Percentiles rank a stretch among this genome's conserved stretches.
These are phyloP conservation scores for Melanostoma scalare DNA, from an alignment of 2,888 invertebrate genomes.

Conservation along the genomic window DNA sequence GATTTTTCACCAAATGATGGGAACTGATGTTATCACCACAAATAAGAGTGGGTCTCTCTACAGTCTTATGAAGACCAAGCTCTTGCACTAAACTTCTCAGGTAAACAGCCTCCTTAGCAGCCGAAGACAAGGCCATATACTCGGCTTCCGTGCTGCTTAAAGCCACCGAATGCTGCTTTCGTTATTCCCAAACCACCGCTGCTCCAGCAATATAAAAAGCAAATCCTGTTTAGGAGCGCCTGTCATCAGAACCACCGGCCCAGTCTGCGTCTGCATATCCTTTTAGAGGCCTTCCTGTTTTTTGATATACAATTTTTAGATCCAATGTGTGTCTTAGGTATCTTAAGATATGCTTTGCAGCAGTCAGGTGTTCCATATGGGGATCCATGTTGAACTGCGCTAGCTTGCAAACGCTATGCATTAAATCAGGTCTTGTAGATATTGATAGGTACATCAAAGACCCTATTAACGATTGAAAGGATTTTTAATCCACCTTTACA, in stretches of 20 bases:
- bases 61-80: slow-evolving; percentile 4
- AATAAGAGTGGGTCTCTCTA: slow-evolving; percentile 4
- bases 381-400: slow-evolving; percentile 53
- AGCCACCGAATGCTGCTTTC: slow-evolving; percentile 55
- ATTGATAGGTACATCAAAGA: slow-evolving; percentile 50
- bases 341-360: slow-evolving; percentile 57
- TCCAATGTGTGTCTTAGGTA: slow-evolving; percentile 46
- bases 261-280: slow-evolving; percentile 65
- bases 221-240: slow-evolving; percentile 55
- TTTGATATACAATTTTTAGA: no score
- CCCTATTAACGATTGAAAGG: slow-evolving; percentile 42
- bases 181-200: slow-evolving; percentile 43
- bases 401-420: slow-evolving; percentile 40
- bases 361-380: slow-evolving; percentile 44
- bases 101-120: slow-evolving; percentile 48
- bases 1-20: slow-evolving; percentile 21
- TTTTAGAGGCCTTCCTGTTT: slow-evolving; percentile 12
- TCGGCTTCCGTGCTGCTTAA: slow-evolving; percentile 52
- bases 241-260: slow-evolving; percentile 40
- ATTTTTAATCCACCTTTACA: no score
- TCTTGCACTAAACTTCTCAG: slow-evolving; percentile 22
- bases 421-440: slow-evolving; percentile 59
- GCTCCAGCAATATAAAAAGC: slow-evolving; percentile 41
- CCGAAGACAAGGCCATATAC: slow-evolving; percentile 50
- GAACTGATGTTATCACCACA: slow-evolving; percentile 22